phyloP scores from a whole-genome alignment of 1,140 invertebrate species.

The Orussus abietinus region DNA sequence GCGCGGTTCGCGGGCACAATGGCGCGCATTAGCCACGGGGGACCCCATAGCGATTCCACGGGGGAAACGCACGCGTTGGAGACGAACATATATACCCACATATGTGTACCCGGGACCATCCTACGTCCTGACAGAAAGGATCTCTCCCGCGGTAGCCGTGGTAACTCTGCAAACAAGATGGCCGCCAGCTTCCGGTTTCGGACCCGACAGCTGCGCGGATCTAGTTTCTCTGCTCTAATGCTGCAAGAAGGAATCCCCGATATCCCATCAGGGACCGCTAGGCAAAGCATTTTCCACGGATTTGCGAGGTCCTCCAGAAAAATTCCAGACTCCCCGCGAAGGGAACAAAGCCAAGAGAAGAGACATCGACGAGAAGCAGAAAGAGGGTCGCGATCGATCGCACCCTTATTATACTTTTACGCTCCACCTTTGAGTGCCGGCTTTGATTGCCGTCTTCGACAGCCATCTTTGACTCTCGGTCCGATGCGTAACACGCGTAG shows the following conservation, averaged over 20 bases:
- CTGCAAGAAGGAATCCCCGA: not conserved
- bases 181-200: conserved; percentile 51
- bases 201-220: conserved; percentile 46
- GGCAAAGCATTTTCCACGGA: too few relatives aligned
- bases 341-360: too few relatives aligned
- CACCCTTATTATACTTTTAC: too few relatives aligned
- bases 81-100: conserved; percentile 5
- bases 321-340: too few relatives aligned
- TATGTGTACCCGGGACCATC: conserved; percentile 7
- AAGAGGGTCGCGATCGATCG: too few relatives aligned
- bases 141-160: conserved; percentile 48
- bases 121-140: conserved; percentile 35
- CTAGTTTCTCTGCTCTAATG: conserved; percentile 49
- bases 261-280: not conserved
- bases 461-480: too few relatives aligned
- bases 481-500: too few relatives aligned
- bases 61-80: conserved; percentile 11
- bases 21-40: conserved; percentile 32
- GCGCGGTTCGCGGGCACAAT: conserved; percentile 30
- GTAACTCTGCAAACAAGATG: conserved; percentile 55
- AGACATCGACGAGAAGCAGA: too few relatives aligned
- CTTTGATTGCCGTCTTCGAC: too few relatives aligned
- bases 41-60: conserved; percentile 27
- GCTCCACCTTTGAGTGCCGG: too few relatives aligned
- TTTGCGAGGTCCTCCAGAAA: too few relatives aligned